phyloP scores from a whole-genome alignment of 2,797 vertebrate species.

The Pyrrhura leucotis region DNA sequence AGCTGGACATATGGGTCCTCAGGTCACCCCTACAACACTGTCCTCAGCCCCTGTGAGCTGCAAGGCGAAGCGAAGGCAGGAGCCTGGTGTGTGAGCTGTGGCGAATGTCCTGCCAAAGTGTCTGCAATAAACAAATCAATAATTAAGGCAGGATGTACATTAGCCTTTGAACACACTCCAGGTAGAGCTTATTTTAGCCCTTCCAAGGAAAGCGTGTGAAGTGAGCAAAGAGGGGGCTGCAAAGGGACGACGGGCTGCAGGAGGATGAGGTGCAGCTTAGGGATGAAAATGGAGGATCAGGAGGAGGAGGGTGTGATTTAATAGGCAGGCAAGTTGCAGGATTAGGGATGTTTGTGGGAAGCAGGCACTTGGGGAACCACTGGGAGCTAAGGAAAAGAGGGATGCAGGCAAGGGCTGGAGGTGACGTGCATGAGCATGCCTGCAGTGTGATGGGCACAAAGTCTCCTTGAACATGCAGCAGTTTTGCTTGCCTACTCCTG shows the following conservation, averaged over 20 bases:
- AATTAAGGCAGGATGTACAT: conserved; percentile 75
- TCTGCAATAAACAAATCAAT: conserved; percentile 79
- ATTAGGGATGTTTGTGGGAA: not conserved
- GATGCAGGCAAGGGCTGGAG: not conserved
- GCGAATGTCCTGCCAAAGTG: conserved; percentile 52
- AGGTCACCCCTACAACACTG: not conserved
- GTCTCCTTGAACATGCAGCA: not conserved
- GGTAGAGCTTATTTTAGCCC: conserved; percentile 60
- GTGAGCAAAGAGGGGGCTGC: not conserved
- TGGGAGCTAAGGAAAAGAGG: not conserved
- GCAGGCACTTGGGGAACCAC: not conserved
- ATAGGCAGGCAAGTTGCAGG: not conserved
- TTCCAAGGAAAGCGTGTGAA: not conserved
- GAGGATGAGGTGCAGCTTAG: not conserved
- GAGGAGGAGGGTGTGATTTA: not conserved
- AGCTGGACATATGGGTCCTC: not conserved
- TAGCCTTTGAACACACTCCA: conserved; percentile 77
- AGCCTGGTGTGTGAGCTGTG: conserved; percentile 14
- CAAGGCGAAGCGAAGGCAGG: not conserved
- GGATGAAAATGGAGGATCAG: not conserved
- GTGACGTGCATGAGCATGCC: not conserved
- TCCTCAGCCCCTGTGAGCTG: rapidly evolving
- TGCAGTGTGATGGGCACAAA: not conserved
- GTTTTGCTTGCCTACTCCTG: not conserved
- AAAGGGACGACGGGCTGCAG: not conserved